phyloP scores from a whole-genome alignment of 2,113 vertebrate species.

The Capricornis sumatraensis region DNA sequence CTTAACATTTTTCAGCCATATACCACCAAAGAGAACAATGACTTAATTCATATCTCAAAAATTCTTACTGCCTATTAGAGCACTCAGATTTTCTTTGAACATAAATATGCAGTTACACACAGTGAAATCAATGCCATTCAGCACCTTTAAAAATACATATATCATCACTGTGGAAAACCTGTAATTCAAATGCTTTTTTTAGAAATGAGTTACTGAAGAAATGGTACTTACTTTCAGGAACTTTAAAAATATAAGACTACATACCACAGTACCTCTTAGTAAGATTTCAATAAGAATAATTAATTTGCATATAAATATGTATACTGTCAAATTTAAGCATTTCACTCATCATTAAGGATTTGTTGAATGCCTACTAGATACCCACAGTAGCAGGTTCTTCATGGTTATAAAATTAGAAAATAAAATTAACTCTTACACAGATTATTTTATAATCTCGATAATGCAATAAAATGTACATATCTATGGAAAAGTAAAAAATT shows the following conservation, averaged over 20 bases:
- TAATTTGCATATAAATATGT: slow-evolving; percentile 28
- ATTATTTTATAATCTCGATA: background rate
- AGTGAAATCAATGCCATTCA: slow-evolving; percentile 21
- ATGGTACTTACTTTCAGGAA: slow-evolving; percentile 12
- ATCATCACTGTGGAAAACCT: slow-evolving; percentile 4
- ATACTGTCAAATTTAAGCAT: background rate
- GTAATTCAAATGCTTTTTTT: background rate
- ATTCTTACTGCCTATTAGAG: background rate
- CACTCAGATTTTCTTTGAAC: background rate
- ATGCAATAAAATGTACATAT: background rate
- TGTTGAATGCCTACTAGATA: slow-evolving; percentile 73
- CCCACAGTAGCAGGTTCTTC: slow-evolving; percentile 13
- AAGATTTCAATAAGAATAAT: slow-evolving; percentile 6
- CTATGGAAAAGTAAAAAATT: background rate
- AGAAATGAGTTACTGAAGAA: slow-evolving; percentile 20
- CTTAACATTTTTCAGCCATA: background rate
- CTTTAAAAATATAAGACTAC: slow-evolving; percentile 9
- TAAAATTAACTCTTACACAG: background rate
- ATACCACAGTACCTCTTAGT: background rate
- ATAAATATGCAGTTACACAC: background rate
- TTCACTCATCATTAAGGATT: slow-evolving; percentile 60
- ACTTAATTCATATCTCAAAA: background rate
- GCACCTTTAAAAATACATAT: background rate
- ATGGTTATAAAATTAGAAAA: slow-evolving; percentile 15
- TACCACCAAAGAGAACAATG: background rate